These are phyloP conservation scores for Diorhabda elongata DNA, from an alignment of 1,140 invertebrate genomes.

Conservation along the genomic window DNA sequence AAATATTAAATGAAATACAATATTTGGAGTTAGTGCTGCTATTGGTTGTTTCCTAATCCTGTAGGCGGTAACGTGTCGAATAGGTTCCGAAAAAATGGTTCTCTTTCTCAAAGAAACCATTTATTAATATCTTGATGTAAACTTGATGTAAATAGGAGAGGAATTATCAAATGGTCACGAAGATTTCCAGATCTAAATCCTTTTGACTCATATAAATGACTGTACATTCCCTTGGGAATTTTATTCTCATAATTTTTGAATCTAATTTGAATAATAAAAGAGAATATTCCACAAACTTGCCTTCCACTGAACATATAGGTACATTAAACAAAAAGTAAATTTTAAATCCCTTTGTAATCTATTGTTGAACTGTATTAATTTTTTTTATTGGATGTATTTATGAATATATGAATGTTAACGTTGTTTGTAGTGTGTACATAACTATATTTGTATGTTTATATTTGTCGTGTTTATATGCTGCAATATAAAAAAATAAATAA, in stretches of 20 bases:
- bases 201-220: background rate
- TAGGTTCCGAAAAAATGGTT: no score
- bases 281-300: conserved; percentile 23
- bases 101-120: no score
- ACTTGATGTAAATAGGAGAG: no score
- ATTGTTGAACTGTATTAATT: conserved; percentile 15
- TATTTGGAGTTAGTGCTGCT: no score
- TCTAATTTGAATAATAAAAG: no score
- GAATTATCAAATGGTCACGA: no score
- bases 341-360: conserved; percentile 13
- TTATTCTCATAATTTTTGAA: no score
- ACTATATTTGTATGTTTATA: conserved; percentile 45
- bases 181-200: no score
- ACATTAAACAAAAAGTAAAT: conserved; percentile 14
- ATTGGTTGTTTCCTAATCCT: no score
- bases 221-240: background rate
- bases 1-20: no score
- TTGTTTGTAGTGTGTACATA: conserved; percentile 42
- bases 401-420: conserved; percentile 30
- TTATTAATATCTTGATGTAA: no score
- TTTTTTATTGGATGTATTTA: conserved; percentile 12
- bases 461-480: conserved; percentile 34
- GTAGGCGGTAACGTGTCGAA: no score
- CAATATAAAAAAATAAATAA: background rate
- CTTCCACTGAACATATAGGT: conserved; percentile 12